Base-by-base conservation (phyloP, 2,113 vertebrate species). In the Nannobrachium achirus region DNA sequence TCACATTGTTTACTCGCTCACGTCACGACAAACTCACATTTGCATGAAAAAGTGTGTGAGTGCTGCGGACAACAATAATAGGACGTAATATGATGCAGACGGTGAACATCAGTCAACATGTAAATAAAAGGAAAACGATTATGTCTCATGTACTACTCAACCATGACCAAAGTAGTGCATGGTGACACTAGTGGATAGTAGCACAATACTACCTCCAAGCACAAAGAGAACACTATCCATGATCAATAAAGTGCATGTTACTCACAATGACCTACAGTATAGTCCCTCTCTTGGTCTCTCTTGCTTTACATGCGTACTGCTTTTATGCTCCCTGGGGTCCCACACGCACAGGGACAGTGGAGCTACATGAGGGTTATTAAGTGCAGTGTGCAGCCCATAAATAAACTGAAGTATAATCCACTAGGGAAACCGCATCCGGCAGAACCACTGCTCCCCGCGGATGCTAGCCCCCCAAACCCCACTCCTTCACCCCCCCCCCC, bases 361-460 rank as follows among this genome's bases (percentile, higher is more conserved):
- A 63, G 56, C 10, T 46, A 45, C n/a, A 46, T 39, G 48, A 59
- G 64, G 77, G 63, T 81, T 77, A 82, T 80, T 73, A 80, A 71
- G 70, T 56, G 40, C 59, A 38, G 15, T 45, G 66, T 69, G 70
- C 41, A 76, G 76, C 56, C 51, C 80, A 84, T 85, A 86, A 89
- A 82, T 87, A 80, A 82, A 81, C 78, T 80, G 81, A 85, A 73
- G 74, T 69, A 70, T 69, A 51, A 79, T 59, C 63, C 10, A 69
- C 33, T 59, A 66, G 62, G 62, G 58, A 69, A 64, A 20, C 71
- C 60, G 41, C 60, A 63, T 80, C 73, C 65, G 33, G 58, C 74
- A 75, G 51, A 69, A 71, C 69, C 77, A 67, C 75, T 53, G 41
- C 50, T 55, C 69, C 51, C 15, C 0, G 11, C 76, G 60, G 75